Evolutionary conservation across 2,113 vertebrate genomes (phyloP), one percentile per base, ranked within the genome.

Genomic region (Cercopithecus mona): DNA sequence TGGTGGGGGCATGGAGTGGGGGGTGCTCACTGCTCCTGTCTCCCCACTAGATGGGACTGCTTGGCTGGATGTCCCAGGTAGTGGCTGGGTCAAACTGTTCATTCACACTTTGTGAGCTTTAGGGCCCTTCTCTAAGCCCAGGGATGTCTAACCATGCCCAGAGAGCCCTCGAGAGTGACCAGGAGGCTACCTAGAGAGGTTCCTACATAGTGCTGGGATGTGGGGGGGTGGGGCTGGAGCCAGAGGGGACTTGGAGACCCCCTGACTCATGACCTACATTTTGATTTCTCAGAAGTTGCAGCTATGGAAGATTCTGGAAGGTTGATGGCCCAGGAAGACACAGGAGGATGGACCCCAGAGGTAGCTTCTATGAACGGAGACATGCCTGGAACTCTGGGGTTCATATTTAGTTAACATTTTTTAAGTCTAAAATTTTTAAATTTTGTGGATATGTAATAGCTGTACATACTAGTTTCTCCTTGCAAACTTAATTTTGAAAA

Each of bases 11-110:
- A 55, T 0, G 18, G 4, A 8, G 30, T 1, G 4, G 27, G 38
- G 20, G 48, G 11, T 0, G 9, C 11, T 9, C 3, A 0, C 27
- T 94, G 50, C 32, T 40, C 14, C 3, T 5, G 0, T 75, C 30
- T 35, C 3, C 43, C 88, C 93, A 79, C 93, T 61, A 97, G 96
- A 43, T 90, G 97, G 96, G 2, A 94, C 57, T 97, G 78, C 45
- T 68, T 18, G 2, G 20, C n/a, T 9, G 2, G 43, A 35, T 1
- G 0, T 20, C 43, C 14, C 35, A 27, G 32, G 38, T 5, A 32
- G 3, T 1, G 17, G 17, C 38, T 23, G 6, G 20, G 10, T 18
- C 25, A 61, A 17, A 30, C 13, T 13, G 25, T 10, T 25, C 8
- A 3, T 55, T 22, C 55, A 5, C 7, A 22, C 48, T 61, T 32